phyloP scores from a whole-genome alignment of 1,140 invertebrate genomes.

The Drosophila kikkawai region DNA sequence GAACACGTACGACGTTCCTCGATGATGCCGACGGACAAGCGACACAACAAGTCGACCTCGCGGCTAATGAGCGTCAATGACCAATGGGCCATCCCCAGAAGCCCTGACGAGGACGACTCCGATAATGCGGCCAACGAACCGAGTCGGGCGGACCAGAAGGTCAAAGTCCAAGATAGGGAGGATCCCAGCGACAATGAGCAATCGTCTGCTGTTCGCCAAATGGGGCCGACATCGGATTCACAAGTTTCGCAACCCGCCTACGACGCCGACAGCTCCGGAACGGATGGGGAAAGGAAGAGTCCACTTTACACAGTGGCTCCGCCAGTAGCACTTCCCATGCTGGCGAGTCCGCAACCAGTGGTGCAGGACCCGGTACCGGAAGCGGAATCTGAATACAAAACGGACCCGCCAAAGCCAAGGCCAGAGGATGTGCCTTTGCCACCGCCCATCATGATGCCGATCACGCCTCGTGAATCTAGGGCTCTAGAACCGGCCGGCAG shows the following conservation, averaged over 20 bases:
- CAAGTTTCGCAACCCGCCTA: neutral
- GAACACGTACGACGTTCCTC: conserved; percentile 30
- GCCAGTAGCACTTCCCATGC: neutral
- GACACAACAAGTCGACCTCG: neutral
- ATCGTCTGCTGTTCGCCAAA: too few relatives aligned
- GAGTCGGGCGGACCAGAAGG: too few relatives aligned
- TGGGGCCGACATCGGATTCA: neutral
- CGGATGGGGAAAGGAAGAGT: neutral
- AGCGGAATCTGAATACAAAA: neutral
- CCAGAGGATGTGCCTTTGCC: conserved; percentile 37
- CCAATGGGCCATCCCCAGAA: neutral
- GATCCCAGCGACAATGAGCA: neutral
- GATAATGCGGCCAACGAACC: too few relatives aligned
- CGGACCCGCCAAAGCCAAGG: neutral
- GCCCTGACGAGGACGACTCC: neutral
- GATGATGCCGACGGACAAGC: neutral
- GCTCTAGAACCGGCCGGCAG: neutral
- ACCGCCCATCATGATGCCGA: conserved; percentile 35
- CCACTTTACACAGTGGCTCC: neutral
- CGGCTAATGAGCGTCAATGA: neutral
- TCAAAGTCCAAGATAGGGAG: too few relatives aligned
- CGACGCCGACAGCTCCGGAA: conserved; percentile 5
- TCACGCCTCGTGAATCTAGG: neutral
- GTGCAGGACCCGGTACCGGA: neutral
- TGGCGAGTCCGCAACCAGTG: neutral